Evolutionary conservation across 2,888 invertebrate genomes (phyloP).

Genomic region (Schizaphis graminum): DNA sequence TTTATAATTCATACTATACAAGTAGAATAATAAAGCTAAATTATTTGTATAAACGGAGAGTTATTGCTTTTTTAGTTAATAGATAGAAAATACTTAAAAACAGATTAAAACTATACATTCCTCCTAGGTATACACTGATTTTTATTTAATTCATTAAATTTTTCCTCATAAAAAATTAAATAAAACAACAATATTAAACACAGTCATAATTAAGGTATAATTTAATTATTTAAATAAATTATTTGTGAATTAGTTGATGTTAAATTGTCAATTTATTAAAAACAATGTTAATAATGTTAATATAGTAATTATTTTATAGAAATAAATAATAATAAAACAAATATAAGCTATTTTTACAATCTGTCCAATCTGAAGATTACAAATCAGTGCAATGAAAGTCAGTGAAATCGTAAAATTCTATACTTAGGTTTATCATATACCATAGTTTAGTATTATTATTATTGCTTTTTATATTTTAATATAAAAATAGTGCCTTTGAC

Average conservation of each 20-base stretch:
- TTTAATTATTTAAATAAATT: background rate
- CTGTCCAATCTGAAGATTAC: background rate
- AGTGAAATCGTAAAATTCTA: slow-evolving; percentile 30
- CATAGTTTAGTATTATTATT: background rate
- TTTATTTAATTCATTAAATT: background rate
- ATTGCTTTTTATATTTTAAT: background rate
- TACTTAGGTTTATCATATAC: background rate
- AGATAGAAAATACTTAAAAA: background rate
- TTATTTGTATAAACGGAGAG: background rate
- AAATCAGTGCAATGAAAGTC: slow-evolving; percentile 19
- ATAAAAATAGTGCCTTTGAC: slow-evolving; percentile 15
- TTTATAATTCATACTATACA: background rate
- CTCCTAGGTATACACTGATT: background rate
- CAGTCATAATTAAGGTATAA: background rate
- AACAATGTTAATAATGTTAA: background rate
- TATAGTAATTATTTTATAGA: background rate
- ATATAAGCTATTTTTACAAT: background rate
- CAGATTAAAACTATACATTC: background rate
- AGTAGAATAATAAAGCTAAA: slow-evolving; percentile 10
- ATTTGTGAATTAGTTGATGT: background rate
- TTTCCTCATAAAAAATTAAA: background rate
- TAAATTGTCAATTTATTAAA: background rate
- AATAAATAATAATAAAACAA: background rate
- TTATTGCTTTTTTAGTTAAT: background rate
- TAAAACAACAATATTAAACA: background rate